Conservation (phyloP, 2,888 invertebrate species). For the Ennomos quercinarius region DNA sequence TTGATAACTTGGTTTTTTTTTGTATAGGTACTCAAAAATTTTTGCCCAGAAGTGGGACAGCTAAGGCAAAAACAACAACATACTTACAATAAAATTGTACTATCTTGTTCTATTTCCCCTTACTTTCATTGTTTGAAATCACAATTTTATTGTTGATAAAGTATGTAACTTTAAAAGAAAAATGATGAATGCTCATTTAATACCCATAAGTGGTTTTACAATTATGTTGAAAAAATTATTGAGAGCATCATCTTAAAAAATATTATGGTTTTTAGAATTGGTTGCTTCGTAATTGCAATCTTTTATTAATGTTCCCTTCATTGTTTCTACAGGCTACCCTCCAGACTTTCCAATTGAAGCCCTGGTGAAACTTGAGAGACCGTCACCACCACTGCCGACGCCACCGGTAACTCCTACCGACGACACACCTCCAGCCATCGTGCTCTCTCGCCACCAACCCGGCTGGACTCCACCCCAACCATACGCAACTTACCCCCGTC, state of each 20-base stretch:
- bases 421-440: constrained; percentile 81
- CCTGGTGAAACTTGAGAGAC: constrained; percentile 86
- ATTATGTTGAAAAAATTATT: too few species aligned
- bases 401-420: constrained; percentile 91
- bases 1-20: constrained; percentile 9
- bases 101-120: not conserved
- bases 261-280: too few species aligned
- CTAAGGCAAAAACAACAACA: too few species aligned
- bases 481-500: constrained; percentile 70
- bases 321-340: constrained; percentile 80
- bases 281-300: not conserved
- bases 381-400: constrained; percentile 88
- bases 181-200: too few species aligned
- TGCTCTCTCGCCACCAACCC: constrained; percentile 73
- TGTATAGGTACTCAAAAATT: constrained; percentile 4
- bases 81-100: not conserved
- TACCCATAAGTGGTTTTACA: too few species aligned
- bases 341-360: constrained; percentile 86
- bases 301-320: constrained; percentile 16
- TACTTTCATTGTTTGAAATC: not conserved
- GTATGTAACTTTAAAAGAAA: too few species aligned
- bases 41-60: too few species aligned
- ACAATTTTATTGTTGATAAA: too few species aligned
- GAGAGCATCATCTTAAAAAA: too few species aligned
- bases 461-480: constrained; percentile 69